Evolutionary conservation across 1,140 invertebrate species (phyloP).

Genomic region (Cydia pomonella): DNA sequence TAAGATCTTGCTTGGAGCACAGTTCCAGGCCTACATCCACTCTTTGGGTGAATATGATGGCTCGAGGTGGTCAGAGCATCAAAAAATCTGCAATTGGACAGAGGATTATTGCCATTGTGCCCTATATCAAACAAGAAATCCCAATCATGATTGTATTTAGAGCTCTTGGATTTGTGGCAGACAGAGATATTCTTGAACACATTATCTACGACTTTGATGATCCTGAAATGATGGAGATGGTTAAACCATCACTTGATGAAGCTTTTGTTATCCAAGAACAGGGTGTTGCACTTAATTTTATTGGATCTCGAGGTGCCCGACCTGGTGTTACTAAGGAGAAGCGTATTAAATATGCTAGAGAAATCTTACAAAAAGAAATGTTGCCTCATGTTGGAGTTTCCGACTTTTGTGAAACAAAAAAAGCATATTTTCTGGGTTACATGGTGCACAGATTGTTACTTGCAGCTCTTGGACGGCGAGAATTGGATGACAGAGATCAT

Average conservation of each 20-base stretch:
- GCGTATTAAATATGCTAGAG: conserved; percentile 98
- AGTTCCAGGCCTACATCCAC: conserved; percentile 96
- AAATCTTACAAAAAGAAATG: conserved; percentile 99
- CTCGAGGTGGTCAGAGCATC: conserved; percentile 95
- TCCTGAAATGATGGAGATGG: conserved; percentile 99
- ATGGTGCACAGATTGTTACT: conserved; percentile 98
- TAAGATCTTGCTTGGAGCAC: conserved; percentile 97
- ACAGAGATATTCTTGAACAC: conserved; percentile 98
- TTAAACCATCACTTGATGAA: conserved; percentile 98
- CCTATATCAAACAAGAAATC: conserved; percentile 99
- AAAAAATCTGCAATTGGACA: conserved; percentile 99
- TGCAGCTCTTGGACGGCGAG: conserved; percentile 96
- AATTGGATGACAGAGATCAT: conserved; percentile 99
- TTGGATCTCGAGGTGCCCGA: conserved; percentile 96
- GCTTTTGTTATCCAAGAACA: conserved; percentile 99
- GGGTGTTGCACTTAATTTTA: conserved; percentile 98
- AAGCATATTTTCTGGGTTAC: conserved; percentile 98
- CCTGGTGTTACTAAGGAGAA: conserved; percentile 99
- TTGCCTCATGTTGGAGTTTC: conserved; percentile 99
- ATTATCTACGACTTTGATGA: conserved; percentile 99
- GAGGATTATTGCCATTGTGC: conserved; percentile 97
- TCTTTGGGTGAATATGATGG: conserved; percentile 99
- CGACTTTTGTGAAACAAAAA: conserved; percentile 99
- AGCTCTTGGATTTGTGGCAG: conserved; percentile 98
- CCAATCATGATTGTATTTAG: conserved; percentile 99